A percentile compares a stretch with the other conserved stretches of the same genome.
These are phyloP conservation scores for Percina caprodes DNA, from an alignment of 2,113 vertebrate genomes.

Conservation along the genomic window DNA sequence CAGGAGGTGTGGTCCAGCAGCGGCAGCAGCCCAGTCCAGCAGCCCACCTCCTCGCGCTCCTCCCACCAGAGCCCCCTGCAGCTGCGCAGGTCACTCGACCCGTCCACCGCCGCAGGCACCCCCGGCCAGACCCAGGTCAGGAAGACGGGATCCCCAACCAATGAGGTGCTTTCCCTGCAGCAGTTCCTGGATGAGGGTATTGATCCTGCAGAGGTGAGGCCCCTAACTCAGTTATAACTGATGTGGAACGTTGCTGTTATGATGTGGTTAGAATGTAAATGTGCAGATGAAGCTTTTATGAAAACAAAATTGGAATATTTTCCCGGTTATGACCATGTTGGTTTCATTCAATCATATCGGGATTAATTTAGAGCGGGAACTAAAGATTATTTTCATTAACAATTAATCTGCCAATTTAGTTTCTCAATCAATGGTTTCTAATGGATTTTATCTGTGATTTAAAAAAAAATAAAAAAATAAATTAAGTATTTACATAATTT, in stretches of 20 bases:
- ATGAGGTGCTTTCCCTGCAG: conserved; percentile 92
- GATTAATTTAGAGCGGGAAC: neutral
- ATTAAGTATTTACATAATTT: too few relatives aligned
- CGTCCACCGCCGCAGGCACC: conserved; percentile 24
- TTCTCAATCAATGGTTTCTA: neutral
- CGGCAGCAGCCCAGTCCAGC: conserved; percentile 93
- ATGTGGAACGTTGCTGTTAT: neutral
- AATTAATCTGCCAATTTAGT: neutral
- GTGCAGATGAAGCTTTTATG: neutral
- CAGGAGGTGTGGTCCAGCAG: conserved; percentile 94
- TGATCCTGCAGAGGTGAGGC: conserved; percentile 82
- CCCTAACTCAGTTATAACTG: neutral
- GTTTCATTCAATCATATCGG: neutral
- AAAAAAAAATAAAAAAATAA: too few relatives aligned
- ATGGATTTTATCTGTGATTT: too few relatives aligned
- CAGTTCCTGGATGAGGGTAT: conserved; percentile 96
- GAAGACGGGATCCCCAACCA: conserved; percentile 85
- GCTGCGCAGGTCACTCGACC: conserved; percentile 82
- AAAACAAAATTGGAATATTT: too few relatives aligned
- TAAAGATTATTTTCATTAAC: neutral
- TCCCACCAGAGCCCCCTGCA: conserved; percentile 89
- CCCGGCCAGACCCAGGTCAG: conserved; percentile 60
- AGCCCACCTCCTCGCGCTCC: conserved; percentile 84
- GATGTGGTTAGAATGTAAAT: neutral
- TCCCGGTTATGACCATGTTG: neutral